Conservation (phyloP, 1,140 invertebrate genomes). For the Hyles euphorbiae region DNA sequence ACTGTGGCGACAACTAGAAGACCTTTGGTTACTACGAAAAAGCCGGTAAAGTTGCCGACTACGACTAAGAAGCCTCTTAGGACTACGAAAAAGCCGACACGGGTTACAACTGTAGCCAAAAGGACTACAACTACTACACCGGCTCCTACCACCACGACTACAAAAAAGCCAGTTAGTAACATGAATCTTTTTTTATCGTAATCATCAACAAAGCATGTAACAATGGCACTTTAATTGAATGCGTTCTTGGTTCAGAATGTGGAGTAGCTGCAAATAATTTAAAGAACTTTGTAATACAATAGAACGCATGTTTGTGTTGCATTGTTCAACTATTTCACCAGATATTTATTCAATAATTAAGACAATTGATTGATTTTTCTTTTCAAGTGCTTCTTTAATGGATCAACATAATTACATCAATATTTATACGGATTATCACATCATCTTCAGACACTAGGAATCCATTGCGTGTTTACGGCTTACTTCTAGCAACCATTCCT, state of each 20-base stretch:
- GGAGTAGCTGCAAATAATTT: no score
- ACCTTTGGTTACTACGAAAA: conserved; percentile 51
- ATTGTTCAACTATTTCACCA: no score
- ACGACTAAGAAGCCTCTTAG: conserved; percentile 20
- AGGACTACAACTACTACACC: conserved; percentile 45
- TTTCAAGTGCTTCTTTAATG: no score
- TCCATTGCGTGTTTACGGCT: no score
- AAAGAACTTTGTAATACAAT: neutral
- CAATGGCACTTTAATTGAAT: no score
- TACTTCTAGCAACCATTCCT: no score
- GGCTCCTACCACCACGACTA: conserved; percentile 69
- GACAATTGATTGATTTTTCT: neutral
- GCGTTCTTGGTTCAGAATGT: no score
- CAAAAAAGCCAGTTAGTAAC: conserved; percentile 55
- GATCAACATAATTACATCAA: no score
- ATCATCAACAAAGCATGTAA: no score
- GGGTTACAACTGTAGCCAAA: conserved; percentile 31
- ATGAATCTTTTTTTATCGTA: no score
- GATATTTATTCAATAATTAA: neutral
- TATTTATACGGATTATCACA: no score
- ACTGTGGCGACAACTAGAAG: conserved; percentile 68
- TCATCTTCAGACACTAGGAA: no score
- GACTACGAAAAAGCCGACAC: conserved; percentile 35
- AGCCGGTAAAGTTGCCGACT: conserved; percentile 15
- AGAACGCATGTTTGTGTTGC: neutral